Evolutionary conservation across 2,113 vertebrate species (phyloP).

Genomic region (Circaetus gallicus): DNA sequence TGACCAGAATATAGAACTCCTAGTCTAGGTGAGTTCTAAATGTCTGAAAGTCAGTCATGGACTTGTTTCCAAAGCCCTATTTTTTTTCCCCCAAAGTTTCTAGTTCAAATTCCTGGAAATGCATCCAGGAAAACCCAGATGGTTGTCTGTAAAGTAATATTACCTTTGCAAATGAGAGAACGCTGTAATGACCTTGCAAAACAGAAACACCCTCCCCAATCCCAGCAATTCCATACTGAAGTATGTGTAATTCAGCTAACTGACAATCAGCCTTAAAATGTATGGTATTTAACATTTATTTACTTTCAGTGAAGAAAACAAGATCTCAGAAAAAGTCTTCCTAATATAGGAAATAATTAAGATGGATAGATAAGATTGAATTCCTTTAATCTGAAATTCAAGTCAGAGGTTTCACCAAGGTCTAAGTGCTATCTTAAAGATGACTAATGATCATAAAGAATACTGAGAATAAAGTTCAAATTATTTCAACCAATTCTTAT

Average conservation of each 20-base stretch:
- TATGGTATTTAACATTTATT: not conserved
- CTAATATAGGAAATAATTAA: not conserved
- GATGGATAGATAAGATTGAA: not conserved
- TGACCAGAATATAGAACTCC: not conserved
- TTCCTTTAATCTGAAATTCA: not conserved
- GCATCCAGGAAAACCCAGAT: not conserved
- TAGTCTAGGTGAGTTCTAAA: not conserved
- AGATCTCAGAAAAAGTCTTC: not conserved
- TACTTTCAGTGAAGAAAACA: not conserved
- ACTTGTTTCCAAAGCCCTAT: not conserved
- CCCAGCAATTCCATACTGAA: not conserved
- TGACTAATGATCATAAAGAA: not conserved
- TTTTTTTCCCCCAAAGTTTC: accelerated
- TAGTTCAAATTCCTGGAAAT: not conserved
- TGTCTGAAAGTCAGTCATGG: not conserved
- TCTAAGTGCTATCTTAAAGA: not conserved
- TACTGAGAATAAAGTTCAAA: not conserved
- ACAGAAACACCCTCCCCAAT: not conserved
- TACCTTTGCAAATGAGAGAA: not conserved
- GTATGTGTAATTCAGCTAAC: not conserved
- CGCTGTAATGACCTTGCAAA: not conserved
- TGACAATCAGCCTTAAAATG: not conserved
- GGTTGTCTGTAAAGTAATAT: not conserved
- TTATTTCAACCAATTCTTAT: not conserved
- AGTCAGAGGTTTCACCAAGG: not conserved